phyloP scores from a whole-genome alignment of 1,140 invertebrate genomes.

The Teleopsis dalmanni region DNA sequence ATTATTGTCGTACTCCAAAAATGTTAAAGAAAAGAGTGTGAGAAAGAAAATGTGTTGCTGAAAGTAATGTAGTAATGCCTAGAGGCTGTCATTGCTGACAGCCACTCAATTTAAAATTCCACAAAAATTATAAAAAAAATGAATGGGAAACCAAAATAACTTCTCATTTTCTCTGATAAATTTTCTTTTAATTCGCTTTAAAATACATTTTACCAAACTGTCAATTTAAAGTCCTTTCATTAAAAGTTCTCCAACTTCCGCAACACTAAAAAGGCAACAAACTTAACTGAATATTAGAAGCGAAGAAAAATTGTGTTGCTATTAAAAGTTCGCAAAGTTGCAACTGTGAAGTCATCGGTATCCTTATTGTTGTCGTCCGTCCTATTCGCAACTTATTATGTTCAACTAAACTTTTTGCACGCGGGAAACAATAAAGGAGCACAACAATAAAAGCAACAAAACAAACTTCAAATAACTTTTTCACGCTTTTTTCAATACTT shows the following conservation, averaged over 20 bases:
- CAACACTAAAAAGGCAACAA: neutral
- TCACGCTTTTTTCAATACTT: too few relatives aligned
- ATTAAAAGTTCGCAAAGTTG: constrained; percentile 7
- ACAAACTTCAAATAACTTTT: too few relatives aligned
- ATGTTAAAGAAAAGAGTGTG: neutral
- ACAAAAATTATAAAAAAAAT: constrained; percentile 2
- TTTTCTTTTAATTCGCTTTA: too few relatives aligned
- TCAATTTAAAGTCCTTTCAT: too few relatives aligned
- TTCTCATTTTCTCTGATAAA: too few relatives aligned
- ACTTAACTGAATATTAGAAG: neutral
- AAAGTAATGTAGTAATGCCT: neutral
- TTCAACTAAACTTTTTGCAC: too few relatives aligned
- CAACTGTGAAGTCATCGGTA: neutral
- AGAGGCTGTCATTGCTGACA: neutral
- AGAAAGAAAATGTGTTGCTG: neutral
- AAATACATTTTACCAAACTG: too few relatives aligned
- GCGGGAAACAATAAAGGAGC: too few relatives aligned
- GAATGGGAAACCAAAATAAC: neutral
- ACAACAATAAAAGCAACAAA: too few relatives aligned
- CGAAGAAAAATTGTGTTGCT: neutral
- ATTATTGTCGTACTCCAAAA: constrained; percentile 13
- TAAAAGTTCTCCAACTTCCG: too few relatives aligned
- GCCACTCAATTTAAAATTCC: neutral
- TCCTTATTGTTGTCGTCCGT: neutral
- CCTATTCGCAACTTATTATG: too few relatives aligned